Evolutionary conservation across 2,113 vertebrate genomes (phyloP).

Genomic region (Neopipo cinnamomea): DNA sequence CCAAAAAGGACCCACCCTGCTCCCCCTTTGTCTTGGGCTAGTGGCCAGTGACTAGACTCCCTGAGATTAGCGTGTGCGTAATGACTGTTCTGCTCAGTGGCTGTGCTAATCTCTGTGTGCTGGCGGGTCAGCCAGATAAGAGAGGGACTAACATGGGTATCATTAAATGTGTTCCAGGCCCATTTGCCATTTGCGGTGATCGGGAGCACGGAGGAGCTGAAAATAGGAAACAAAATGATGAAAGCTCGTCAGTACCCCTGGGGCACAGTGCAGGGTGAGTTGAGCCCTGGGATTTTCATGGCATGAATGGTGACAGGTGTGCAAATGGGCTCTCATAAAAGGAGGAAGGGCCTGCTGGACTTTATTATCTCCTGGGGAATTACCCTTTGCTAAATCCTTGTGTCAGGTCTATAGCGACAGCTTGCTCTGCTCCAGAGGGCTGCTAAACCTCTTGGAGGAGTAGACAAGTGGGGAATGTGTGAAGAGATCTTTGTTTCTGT

Average conservation of each 20-base stretch:
- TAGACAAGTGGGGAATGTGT: not conserved
- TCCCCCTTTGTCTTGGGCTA: conserved; percentile 8
- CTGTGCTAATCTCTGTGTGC: not conserved
- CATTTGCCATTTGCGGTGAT: conserved; percentile 97
- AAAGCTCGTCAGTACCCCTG: conserved; percentile 97
- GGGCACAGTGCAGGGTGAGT: conserved; percentile 94
- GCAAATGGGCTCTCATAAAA: not conserved
- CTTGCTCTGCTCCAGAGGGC: not conserved
- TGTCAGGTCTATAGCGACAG: not conserved
- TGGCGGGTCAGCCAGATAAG: not conserved
- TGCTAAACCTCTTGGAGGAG: not conserved
- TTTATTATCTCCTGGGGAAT: not conserved
- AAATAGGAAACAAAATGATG: conserved; percentile 99
- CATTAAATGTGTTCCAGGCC: conserved; percentile 77
- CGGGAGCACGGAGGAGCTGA: conserved; percentile 96
- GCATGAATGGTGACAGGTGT: not conserved
- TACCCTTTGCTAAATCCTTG: not conserved
- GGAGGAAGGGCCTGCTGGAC: not conserved
- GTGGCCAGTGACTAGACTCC: conserved; percentile 43
- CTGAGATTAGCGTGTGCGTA: not conserved
- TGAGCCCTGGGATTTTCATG: not conserved
- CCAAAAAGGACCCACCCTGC: conserved; percentile 23
- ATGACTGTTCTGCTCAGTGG: conserved; percentile 12
- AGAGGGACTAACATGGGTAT: not conserved
- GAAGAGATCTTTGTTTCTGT: not conserved